Percentiles rank a stretch among this genome's conserved stretches.
Conservation (phyloP, 1,140 invertebrate species). For the Melipona quadrifasciata region DNA sequence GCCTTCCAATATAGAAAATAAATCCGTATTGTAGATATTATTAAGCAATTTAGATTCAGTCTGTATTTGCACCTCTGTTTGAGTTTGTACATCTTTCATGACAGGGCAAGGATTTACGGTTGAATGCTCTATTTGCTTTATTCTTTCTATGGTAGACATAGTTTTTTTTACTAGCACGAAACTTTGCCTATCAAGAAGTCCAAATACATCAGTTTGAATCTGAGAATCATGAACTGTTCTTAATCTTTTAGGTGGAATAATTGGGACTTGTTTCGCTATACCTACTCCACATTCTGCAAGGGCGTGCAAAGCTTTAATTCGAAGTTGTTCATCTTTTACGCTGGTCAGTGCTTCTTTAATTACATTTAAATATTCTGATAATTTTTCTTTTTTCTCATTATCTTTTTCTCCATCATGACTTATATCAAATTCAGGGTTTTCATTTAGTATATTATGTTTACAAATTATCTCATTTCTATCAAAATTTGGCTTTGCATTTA, state of each 20-base stretch:
- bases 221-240: constrained; percentile 57
- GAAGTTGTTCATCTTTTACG: constrained; percentile 58
- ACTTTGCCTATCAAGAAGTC: constrained; percentile 50
- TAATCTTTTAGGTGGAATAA: constrained; percentile 15
- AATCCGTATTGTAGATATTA: neutral
- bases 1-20: no score
- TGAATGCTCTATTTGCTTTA: constrained; percentile 27
- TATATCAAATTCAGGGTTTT: neutral
- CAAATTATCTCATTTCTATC: neutral
- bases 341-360: constrained; percentile 63
- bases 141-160: constrained; percentile 32
- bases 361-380: constrained; percentile 45
- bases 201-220: constrained; percentile 65
- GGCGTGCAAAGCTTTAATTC: constrained; percentile 60
- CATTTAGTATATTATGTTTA: neutral
- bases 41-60: neutral
- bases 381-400: neutral
- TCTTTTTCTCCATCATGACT: neutral
- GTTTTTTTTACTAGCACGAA: constrained; percentile 58
- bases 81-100: neutral
- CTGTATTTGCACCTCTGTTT: neutral
- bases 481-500: neutral
- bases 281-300: constrained; percentile 63
- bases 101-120: neutral
- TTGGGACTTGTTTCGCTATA: constrained; percentile 53